Base-by-base conservation (phyloP, 2,888 invertebrate genomes). In the Heliconius ethilla region DNA sequence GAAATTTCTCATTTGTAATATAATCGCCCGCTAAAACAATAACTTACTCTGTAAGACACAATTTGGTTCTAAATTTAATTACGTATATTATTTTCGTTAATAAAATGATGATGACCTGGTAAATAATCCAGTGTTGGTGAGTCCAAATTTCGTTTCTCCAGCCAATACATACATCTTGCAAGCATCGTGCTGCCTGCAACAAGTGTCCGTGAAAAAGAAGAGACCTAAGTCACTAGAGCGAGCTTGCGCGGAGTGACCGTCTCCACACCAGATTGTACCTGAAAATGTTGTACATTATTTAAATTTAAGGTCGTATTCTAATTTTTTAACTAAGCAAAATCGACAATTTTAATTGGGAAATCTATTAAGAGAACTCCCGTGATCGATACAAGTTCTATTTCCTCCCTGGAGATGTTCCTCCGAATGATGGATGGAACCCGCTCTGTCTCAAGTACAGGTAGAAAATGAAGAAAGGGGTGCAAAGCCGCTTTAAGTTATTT, bases 221-320 rank as follows among this genome's bases (percentile, higher is more conserved):
- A 95, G 85, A 1, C 97, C 97, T n/a, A 97, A 87, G 82, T 96
- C 96, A 3, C 94, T 90, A 77, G 94, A 93, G 25, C 94, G 90
- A 7, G 93, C 92, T 15, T 92, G 90, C 0, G 97, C 96, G 0
- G 94, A 91, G 83, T 96, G 95, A 0, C 97, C 97, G 75, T 95
- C 95, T 0, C 97, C 97, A 83, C 97, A 97, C 97, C 97, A 97
- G 18, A 96, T 95, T 0, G 97, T 97, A 13, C 97, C 97, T 96
- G 89, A 4, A 67, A 79, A 9, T 55, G 6, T 22, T n/a, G 6
- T 22, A 7, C 5, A 62, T 27, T 13, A 55, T 10, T 37, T 70
- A n/a, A n/a, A 76, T 22, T n/a, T 63, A 70, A 13, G 27, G 18
- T 70, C 51, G 51, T 51, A 18, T 51, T 51, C 6, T 18, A 18